Evolutionary conservation across 2,113 vertebrate genomes (phyloP).

Genomic region (Dolichotis patagonum): DNA sequence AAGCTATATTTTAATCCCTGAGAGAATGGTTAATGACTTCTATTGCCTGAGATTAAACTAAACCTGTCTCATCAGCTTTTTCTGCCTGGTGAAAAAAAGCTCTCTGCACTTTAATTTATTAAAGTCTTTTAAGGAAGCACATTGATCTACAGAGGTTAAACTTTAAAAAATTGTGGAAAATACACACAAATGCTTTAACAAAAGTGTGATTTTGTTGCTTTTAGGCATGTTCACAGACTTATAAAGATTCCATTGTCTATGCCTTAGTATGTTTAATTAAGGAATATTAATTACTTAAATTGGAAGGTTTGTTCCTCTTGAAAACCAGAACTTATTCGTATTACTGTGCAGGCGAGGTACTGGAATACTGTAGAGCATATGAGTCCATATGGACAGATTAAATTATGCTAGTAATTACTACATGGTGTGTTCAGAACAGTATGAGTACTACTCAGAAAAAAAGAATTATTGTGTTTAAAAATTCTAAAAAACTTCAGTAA

Average conservation of each 20-base stretch:
- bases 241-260: conserved; percentile 96
- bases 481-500: conserved; percentile 62
- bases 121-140: conserved; percentile 99
- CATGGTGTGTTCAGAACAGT: conserved; percentile 65
- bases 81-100: conserved; percentile 97
- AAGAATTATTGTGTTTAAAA: conserved; percentile 59
- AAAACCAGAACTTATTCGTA: conserved; percentile 87
- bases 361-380: conserved; percentile 58
- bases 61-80: conserved; percentile 99
- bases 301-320: conserved; percentile 92
- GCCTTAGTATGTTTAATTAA: conserved; percentile 96
- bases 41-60: conserved; percentile 99
- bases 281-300: conserved; percentile 97
- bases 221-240: conserved; percentile 89
- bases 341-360: conserved; percentile 77
- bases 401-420: conserved; percentile 68
- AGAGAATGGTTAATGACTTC: conserved; percentile 99
- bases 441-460: not conserved
- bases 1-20: conserved; percentile 99
- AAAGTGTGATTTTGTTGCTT: conserved; percentile 95
- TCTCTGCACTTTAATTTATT: conserved; percentile 99
- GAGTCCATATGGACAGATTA: conserved; percentile 73
- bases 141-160: conserved; percentile 99
- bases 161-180: conserved; percentile 98
- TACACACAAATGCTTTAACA: conserved; percentile 95